These are phyloP conservation scores for Drosophila arizonae DNA, from an alignment of 1,140 invertebrate genomes.

Conservation along the genomic window DNA sequence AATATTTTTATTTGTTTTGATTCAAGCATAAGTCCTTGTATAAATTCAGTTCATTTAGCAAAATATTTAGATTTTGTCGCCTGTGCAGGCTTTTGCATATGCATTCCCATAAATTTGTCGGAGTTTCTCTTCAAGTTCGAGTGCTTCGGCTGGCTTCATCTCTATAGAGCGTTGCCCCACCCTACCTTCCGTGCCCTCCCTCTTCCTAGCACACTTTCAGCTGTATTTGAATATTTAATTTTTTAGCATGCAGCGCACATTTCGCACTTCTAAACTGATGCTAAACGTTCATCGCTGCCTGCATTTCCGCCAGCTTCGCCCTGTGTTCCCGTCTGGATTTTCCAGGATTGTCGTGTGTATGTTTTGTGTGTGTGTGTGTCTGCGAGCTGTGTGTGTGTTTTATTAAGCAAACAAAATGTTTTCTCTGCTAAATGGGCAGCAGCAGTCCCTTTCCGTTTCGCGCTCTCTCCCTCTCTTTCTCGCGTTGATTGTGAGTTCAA, in stretches of 20 bases:
- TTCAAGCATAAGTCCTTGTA: not conserved
- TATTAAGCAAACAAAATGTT: slow-evolving; percentile 72
- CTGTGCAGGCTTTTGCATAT: slow-evolving; percentile 36
- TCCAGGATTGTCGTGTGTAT: slow-evolving; percentile 3
- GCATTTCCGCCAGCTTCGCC: slow-evolving; percentile 5
- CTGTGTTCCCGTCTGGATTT: not conserved
- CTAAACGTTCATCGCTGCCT: slow-evolving; percentile 55
- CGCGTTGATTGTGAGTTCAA: slow-evolving; percentile 72
- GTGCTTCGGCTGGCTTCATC: slow-evolving; percentile 30
- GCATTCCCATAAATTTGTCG: slow-evolving; percentile 43
- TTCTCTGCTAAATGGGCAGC: slow-evolving; percentile 62
- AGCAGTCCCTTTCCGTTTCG: not conserved
- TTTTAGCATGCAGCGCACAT: slow-evolving; percentile 75
- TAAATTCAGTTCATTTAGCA: not conserved
- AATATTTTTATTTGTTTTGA: not conserved
- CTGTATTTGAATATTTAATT: slow-evolving; percentile 80
- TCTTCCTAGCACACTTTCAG: not conserved
- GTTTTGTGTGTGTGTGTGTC: slow-evolving; percentile 15
- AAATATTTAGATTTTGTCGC: slow-evolving; percentile 42
- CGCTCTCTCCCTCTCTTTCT: not conserved
- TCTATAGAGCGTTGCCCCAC: not conserved
- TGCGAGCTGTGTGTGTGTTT: slow-evolving; percentile 30
- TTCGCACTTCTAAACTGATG: slow-evolving; percentile 74
- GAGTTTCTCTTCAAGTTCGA: slow-evolving; percentile 62
- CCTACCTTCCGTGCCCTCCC: not conserved